These are phyloP conservation scores for Melolontha melolontha DNA, from an alignment of 2,888 invertebrate genomes.

Conservation along the genomic window DNA sequence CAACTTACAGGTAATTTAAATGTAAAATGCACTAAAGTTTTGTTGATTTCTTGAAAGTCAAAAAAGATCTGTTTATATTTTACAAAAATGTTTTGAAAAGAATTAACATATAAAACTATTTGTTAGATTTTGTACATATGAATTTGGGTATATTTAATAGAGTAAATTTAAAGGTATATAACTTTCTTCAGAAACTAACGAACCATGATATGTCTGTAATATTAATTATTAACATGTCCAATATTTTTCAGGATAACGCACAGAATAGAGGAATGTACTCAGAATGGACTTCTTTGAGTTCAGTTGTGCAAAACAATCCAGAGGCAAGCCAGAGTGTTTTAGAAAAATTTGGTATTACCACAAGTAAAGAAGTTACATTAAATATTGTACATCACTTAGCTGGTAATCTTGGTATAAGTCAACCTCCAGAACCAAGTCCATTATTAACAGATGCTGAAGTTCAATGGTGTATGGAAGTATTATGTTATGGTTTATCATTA, in stretches of 20 bases:
- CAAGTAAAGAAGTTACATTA: conserved; percentile 85
- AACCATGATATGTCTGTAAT: conserved; percentile 10
- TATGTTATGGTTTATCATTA: conserved; percentile 91
- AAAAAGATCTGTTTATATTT: background rate
- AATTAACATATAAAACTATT: conserved; percentile 4
- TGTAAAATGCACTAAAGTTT: conserved; percentile 20
- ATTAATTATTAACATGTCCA: conserved; percentile 24
- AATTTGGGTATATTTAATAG: conserved; percentile 86
- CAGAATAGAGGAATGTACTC: conserved; percentile 83
- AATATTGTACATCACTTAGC: conserved; percentile 84
- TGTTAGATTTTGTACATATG: conserved; percentile 64
- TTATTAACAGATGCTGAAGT: conserved; percentile 90
- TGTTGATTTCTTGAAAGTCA: background rate
- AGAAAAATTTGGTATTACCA: conserved; percentile 77
- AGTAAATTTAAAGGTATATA: conserved; percentile 80
- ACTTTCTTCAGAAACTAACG: conserved; percentile 4
- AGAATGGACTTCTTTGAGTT: conserved; percentile 84
- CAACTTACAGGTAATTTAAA: conserved; percentile 10
- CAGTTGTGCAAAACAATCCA: conserved; percentile 74
- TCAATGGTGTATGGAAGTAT: conserved; percentile 87
- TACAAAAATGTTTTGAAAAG: conserved; percentile 5
- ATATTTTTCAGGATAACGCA: conserved; percentile 67
- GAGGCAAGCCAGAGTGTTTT: conserved; percentile 79
- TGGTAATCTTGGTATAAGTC: conserved; percentile 77
- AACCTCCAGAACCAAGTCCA: conserved; percentile 86